Conservation (phyloP, 2,113 vertebrate species). For the Cranoglanis bouderius region DNA sequence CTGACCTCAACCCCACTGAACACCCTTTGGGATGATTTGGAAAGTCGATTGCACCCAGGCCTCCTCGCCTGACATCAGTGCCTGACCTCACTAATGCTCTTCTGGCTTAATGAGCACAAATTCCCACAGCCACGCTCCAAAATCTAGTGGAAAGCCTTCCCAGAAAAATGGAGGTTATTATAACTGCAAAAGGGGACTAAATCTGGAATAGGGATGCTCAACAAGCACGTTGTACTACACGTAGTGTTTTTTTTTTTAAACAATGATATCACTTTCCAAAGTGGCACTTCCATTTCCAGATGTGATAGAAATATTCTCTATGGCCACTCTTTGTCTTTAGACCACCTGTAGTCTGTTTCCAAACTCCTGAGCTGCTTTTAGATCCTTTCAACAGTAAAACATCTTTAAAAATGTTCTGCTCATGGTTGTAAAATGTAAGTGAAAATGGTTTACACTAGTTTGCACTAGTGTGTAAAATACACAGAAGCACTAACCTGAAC, state of each 20-base stretch:
- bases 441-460: background rate
- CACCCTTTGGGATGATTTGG: background rate
- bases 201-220: background rate
- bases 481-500: conserved; percentile 82
- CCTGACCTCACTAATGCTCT: background rate
- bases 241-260: too few species aligned
- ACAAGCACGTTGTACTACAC: too few species aligned
- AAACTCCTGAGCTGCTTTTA: too few species aligned
- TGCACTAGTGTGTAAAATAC: background rate
- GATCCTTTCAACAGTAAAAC: too few species aligned
- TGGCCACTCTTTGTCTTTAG: too few species aligned
- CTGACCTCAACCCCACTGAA: background rate
- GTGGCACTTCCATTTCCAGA: background rate
- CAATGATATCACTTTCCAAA: too few species aligned
- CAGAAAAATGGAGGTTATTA: background rate
- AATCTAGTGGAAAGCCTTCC: background rate
- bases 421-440: too few species aligned
- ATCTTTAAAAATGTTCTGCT: too few species aligned
- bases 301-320: background rate
- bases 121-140: background rate
- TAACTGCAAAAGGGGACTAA: background rate
- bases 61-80: background rate
- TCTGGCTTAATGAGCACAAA: background rate
- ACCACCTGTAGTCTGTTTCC: too few species aligned
- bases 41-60: background rate